Evolutionary conservation across 2,113 vertebrate genomes (phyloP), one percentile per base, ranked within the genome.

Genomic region (Prionailurus bengalensis): DNA sequence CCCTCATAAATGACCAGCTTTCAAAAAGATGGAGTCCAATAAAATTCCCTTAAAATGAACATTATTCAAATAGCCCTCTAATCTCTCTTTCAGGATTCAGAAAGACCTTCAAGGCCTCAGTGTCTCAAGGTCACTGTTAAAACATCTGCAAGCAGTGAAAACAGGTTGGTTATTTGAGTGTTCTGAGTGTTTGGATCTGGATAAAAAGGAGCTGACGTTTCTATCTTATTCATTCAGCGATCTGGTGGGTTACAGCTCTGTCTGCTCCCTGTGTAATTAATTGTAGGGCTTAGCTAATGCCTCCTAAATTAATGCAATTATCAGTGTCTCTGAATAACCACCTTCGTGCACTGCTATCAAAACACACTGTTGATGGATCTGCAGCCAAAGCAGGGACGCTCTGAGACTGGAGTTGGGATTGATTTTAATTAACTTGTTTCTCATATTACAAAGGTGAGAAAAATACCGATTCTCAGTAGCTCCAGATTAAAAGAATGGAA

Each of bases 341-440:
- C 91, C 79, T 85, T 89, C 2, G 0, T 31, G 78, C 73, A 39
- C 29, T 2, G 85, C 45, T 82, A 96, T 97, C 97, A 79, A 93
- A 97, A 95, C 83, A 89, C 65, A 87, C 39, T n/a, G 76, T 82
- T 51, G 89, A 96, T 70, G 89, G 93, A 91, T 90, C 81, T 45
- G 63, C 45, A 95, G 97, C 78, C 89, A 86, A 86, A 91, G 89
- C 73, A 5, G 81, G 61, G 78, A 90, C 0, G 12, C 82, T 92
- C 58, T 45, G 93, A 96, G 97, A 76, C 92, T 53, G 51, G 89
- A 86, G 81, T 23, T 5, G 27, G 89, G 91, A 96, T 76, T 95
- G 96, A 97, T 98, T 98, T 98, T 98, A 97, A 98, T 98, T 97
- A 97, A 97, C 96, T 98, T 95, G 96, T 97, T 97, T 98, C 98